Conservation (phyloP, 2,113 vertebrate species). For the Chloebia gouldiae region DNA sequence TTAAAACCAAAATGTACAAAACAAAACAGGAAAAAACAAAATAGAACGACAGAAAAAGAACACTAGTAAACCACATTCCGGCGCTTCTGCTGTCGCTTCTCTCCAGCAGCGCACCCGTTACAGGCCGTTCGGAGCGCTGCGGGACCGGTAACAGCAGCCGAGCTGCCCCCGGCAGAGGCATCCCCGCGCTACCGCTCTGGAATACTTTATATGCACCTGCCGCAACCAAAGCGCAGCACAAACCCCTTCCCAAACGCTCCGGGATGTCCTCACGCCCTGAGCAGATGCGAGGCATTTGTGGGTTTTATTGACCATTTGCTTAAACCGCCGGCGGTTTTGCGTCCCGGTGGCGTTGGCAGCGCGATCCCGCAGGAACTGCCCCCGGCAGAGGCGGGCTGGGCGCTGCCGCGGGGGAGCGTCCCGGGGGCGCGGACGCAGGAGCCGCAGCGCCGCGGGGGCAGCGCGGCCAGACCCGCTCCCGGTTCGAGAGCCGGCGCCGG, state of each 20-base stretch:
- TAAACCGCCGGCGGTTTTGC: not conserved
- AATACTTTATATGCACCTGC: not conserved
- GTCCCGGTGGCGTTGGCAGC: not conserved
- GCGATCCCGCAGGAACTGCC: not conserved
- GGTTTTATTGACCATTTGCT: rapidly evolving
- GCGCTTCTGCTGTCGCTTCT: not conserved
- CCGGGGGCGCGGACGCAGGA: not conserved
- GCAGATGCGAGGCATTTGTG: not conserved
- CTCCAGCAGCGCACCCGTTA: not conserved
- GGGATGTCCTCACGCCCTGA: not conserved
- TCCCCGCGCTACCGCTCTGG: not conserved
- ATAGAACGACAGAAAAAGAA: not conserved
- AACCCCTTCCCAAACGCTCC: not conserved
- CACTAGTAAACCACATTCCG: not conserved
- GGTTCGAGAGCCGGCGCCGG: not conserved
- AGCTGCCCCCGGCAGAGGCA: not conserved
- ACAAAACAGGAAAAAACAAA: not conserved
- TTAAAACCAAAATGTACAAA: not conserved
- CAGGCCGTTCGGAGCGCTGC: not conserved
- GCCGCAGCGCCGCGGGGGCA: not conserved
- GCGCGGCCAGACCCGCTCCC: not conserved
- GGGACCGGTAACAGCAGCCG: not conserved
- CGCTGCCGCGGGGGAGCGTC: not conserved
- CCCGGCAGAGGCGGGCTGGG: not conserved
- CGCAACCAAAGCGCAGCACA: not conserved